Base-by-base conservation (phyloP, 2,888 invertebrate species). In the Andrena flavipes region DNA sequence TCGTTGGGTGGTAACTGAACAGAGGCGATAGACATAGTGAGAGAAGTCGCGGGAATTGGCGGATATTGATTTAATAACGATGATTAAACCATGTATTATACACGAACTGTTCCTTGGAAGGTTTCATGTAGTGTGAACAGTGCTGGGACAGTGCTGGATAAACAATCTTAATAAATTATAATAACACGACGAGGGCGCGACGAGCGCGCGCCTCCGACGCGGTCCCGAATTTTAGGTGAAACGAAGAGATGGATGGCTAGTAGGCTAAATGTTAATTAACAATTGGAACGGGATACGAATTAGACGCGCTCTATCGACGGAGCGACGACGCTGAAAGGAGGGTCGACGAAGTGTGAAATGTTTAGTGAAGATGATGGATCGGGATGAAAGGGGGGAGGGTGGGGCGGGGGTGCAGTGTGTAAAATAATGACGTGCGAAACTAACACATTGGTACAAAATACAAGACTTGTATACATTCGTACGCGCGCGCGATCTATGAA, bases 111-210 rank as follows among this genome's bases (percentile, higher is more conserved):
- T 90, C 89, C 85, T 86, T 23, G 83, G 84, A 85, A 74, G 80
- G 76, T 89, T 85, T 62, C 80, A 88, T 78, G 77, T 82, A 79
- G 85, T 87, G 88, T 76, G 84, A 78, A 81, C 82, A 87, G 87
- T 88, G 85, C 76, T 86, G 80, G 79, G 78, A 86, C 87, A 88
- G 90, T 91, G 90, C 86, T 91, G 88, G 83, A 84, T 84, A 87
- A 91, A 91, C 90, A 91, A 91, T 91, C 88, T 88, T 91, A 91
- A 91, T 87, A 90, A 91, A 91, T 91, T 91, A 86, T 86, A 82
- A 51, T 35, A 60, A 89, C 87, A 89, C 70, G 86, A 88, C 74
- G 86, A 71, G 85, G 42, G 77, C 76, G 76, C 70, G 42, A 23
- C 23, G 33, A 62, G 64, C 65, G 65, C 68, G 65, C 72, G 83